Percentiles rank a stretch among this genome's conserved stretches.
Conservation (phyloP, 2,797 vertebrate genomes). For the Sebastes matsubarae region DNA sequence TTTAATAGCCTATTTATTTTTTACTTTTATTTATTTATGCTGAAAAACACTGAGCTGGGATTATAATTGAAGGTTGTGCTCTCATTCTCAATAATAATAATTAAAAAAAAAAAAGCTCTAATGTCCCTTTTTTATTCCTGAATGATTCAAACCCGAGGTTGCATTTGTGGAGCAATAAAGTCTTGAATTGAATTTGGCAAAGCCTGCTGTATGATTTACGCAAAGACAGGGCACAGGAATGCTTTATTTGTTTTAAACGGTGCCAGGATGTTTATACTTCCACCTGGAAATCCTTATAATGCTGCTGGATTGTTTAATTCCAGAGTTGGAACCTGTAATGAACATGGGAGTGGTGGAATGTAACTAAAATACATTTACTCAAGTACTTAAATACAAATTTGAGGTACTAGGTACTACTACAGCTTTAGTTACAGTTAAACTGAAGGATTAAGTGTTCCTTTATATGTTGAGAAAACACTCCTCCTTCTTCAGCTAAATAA, state of each 20-base stretch:
- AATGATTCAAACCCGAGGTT: slow-evolving; percentile 25
- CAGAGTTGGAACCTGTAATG: slow-evolving; percentile 21
- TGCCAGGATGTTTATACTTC: slow-evolving; percentile 56
- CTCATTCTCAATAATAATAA: slow-evolving; percentile 71
- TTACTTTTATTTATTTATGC: slow-evolving; percentile 85
- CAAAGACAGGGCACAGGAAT: slow-evolving; percentile 11
- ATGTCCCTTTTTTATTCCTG: slow-evolving; percentile 22
- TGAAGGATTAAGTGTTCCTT: too few species aligned
- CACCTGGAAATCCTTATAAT: slow-evolving; percentile 48
- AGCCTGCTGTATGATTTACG: slow-evolving; percentile 31
- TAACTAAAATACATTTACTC: background rate
- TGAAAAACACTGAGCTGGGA: slow-evolving; percentile 82
- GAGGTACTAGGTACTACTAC: too few species aligned
- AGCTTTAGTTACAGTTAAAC: too few species aligned
- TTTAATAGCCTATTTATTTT: slow-evolving; percentile 90
- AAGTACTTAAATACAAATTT: background rate
- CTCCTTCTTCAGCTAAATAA: too few species aligned
- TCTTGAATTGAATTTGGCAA: slow-evolving; percentile 25
- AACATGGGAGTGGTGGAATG: slow-evolving; percentile 8
- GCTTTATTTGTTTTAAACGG: slow-evolving; percentile 25
- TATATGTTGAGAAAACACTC: too few species aligned
- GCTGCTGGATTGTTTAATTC: slow-evolving; percentile 21
- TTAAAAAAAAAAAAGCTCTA: slow-evolving; percentile 63
- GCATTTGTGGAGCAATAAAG: slow-evolving; percentile 56
- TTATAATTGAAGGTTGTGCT: slow-evolving; percentile 80